A percentile compares a stretch with the other conserved stretches of the same genome.
These are phyloP conservation scores for Achatina immaculata DNA, from an alignment of 1,140 invertebrate genomes.

Conservation along the genomic window DNA sequence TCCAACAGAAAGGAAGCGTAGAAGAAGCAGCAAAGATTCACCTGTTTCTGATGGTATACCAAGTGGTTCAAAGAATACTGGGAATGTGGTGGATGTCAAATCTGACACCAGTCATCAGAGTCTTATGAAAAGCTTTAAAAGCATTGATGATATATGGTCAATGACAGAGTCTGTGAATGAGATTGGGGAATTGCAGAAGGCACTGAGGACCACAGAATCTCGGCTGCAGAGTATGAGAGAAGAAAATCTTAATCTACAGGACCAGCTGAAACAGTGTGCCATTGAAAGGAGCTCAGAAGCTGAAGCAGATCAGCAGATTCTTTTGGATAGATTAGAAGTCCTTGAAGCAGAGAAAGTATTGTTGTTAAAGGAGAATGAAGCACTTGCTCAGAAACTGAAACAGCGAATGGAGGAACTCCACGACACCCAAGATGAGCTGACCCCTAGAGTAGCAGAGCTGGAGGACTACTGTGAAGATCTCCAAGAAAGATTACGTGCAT, in stretches of 20 bases:
- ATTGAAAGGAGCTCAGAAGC: constrained; percentile 26
- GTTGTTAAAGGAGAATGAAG: constrained; percentile 42
- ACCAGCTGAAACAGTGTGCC: constrained; percentile 17
- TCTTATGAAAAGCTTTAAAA: constrained; percentile 1
- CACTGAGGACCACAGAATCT: neutral
- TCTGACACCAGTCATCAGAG: neutral
- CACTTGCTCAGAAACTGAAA: constrained; percentile 34
- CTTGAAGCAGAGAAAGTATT: constrained; percentile 37
- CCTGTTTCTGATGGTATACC: neutral
- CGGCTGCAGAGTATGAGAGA: neutral
- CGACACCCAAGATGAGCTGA: constrained; percentile 44
- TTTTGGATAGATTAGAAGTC: constrained; percentile 27
- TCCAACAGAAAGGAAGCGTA: constrained; percentile 21
- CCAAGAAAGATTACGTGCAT: constrained; percentile 53
- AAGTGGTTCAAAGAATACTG: neutral
- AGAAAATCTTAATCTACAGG: constrained; percentile 10
- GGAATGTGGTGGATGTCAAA: neutral
- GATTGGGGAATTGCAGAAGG: neutral
- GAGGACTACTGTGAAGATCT: constrained; percentile 57
- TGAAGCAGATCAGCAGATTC: constrained; percentile 31
- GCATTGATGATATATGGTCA: neutral
- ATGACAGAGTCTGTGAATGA: constrained; percentile 1
- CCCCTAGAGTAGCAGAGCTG: constrained; percentile 53
- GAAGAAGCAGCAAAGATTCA: constrained; percentile 19
- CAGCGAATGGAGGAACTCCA: constrained; percentile 40